A percentile compares a stretch with the other conserved stretches of the same genome.
phyloP scores from a whole-genome alignment of 2,888 invertebrate species.

The Clusia tigrina region DNA sequence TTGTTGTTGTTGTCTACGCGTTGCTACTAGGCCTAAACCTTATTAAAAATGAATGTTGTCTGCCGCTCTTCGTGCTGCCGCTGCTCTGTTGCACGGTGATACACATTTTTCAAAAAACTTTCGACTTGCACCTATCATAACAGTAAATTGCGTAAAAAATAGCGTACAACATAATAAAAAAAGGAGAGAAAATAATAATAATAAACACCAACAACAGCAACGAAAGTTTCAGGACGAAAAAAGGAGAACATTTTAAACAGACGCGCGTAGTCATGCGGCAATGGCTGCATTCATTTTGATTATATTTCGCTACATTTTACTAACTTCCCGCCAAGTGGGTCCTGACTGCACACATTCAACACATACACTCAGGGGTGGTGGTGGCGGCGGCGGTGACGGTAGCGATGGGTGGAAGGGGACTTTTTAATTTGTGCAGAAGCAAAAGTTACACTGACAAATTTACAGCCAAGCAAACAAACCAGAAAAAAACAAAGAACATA shows the following conservation, averaged over 20 bases:
- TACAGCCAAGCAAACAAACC: not conserved
- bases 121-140: not conserved
- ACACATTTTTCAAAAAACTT: not conserved
- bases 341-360: no score
- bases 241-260: not conserved
- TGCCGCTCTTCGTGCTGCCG: no score
- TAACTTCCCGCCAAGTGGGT: not conserved
- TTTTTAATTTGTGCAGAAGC: conserved; percentile 7
- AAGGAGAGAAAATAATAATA: not conserved
- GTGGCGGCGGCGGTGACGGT: no score
- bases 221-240: not conserved
- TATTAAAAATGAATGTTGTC: not conserved
- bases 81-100: not conserved
- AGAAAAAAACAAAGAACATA: not conserved
- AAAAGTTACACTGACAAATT: not conserved
- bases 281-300: not conserved
- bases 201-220: not conserved
- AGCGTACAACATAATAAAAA: not conserved
- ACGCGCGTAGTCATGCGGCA: conserved; percentile 17
- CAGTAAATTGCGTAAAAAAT: no score
- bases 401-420: not conserved
- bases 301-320: not conserved
- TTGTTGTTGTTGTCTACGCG: conserved; percentile 4
- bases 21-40: not conserved
- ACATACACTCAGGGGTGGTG: no score